Base-by-base conservation (phyloP, 1,140 invertebrate species). In the Stratiolaelaps scimitus region DNA sequence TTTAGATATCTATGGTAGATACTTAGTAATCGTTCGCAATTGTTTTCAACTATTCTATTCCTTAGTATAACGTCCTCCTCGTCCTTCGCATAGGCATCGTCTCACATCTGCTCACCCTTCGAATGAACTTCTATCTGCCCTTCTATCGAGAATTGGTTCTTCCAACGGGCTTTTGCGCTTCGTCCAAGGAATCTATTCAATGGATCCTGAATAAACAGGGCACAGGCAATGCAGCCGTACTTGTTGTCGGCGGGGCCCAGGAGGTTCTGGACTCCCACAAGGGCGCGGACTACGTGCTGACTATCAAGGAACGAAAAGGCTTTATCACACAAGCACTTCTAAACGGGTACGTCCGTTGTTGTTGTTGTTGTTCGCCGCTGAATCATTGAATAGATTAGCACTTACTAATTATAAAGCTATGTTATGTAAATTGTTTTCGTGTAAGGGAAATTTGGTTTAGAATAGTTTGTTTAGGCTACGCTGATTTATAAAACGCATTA, bases 161-260 rank as follows among this genome's bases (percentile, higher is more conserved):
- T 15, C 26, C 69, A 17, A 40, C 23, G n/a, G 68, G 67, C 20
- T 60, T 70, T 7, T 70, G 30, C 45, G 45, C 40, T 30, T 34
- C 64, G 23, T 71, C 72, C 0, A 65, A 74, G 70, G 69, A 73
- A 65, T 77, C 76, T 68, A 72, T 82, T 34, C 69, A 77, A 65
- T 76, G 79, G 69, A 65, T 81, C 4, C 69, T 81, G 15, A 72
- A 71, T 2, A 70, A 72, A 34, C 71, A 73, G 48, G 74, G 71
- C 29, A 74, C 71, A 64, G 84, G 85, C n/a, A 80, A 81, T 64
- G 83, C 82, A 43, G 79, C 82, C 0, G 79, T 83, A 0, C 73
- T 92, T 0, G 80, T 89, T 28, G 81, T 89, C 7, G 89, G 89
- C 1, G 89, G 89, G 1, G 87, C 89, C 0, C 82, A 84, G 13